phyloP scores from a whole-genome alignment of 2,113 vertebrate genomes.

The Rhegmatorhina hoffmannsi region DNA sequence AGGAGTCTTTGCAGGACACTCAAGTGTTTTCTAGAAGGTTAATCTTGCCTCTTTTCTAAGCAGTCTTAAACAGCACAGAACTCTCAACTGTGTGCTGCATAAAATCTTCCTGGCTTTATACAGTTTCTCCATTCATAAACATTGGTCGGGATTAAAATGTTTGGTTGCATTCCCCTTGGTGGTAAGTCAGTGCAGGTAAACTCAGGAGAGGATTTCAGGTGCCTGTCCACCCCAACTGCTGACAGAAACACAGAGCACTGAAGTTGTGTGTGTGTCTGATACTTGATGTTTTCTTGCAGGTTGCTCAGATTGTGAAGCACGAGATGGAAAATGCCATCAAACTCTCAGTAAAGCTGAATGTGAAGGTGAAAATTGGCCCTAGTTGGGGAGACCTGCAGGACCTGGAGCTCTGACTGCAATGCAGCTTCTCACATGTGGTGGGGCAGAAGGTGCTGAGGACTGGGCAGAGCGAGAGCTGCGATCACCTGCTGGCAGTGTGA shows the following conservation, averaged over 20 bases:
- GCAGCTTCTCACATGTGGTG: accelerated
- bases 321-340: conserved; percentile 93
- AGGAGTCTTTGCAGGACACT: background rate
- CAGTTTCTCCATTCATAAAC: background rate
- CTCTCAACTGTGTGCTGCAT: background rate
- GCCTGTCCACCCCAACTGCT: background rate
- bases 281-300: conserved; percentile 69
- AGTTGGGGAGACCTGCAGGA: conserved; percentile 95
- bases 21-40: background rate
- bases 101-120: background rate
- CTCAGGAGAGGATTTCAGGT: background rate
- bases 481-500: accelerated
- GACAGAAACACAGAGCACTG: background rate
- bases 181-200: background rate
- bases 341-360: conserved; percentile 87
- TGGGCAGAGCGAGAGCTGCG: background rate
- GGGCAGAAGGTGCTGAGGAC: accelerated
- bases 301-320: conserved; percentile 92
- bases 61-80: background rate
- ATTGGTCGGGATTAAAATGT: background rate
- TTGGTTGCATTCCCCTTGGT: background rate
- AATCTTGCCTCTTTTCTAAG: background rate
- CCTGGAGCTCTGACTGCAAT: conserved; percentile 77
- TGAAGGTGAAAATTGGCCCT: conserved; percentile 89
- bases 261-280: background rate